Evolutionary conservation across 2,113 vertebrate species (phyloP).

Genomic region (Passerina amoena): DNA sequence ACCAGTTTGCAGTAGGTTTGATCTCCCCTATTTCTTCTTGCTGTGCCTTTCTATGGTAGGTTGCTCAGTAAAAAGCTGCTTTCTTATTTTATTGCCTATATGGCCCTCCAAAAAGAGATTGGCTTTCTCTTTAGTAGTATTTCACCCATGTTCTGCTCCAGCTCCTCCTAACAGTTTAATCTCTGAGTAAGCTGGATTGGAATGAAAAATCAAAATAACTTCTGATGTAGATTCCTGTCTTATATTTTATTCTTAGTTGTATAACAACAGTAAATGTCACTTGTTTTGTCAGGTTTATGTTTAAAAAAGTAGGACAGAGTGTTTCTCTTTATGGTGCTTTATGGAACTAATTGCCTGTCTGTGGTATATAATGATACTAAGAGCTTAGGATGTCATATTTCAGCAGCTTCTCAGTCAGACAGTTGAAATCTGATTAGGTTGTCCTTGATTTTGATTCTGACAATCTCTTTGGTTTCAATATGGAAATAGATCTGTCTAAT

Average conservation of each 20-base stretch:
- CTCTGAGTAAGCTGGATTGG: not conserved
- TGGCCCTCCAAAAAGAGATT: not conserved
- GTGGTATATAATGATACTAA: not conserved
- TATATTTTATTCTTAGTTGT: not conserved
- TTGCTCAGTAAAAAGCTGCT: not conserved
- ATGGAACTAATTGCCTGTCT: not conserved
- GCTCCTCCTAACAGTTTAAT: not conserved
- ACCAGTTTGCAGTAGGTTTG: not conserved
- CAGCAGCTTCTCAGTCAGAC: not conserved
- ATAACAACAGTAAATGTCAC: not conserved
- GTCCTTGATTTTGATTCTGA: conserved; percentile 39
- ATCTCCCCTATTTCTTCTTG: not conserved
- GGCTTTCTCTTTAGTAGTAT: not conserved
- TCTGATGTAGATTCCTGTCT: not conserved
- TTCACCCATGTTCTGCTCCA: not conserved
- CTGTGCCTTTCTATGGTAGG: not conserved
- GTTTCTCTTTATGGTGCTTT: not conserved
- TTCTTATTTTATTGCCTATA: not conserved
- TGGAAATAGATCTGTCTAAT: conserved; percentile 31
- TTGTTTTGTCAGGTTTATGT: not conserved
- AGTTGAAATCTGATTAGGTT: not conserved
- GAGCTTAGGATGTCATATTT: not conserved
- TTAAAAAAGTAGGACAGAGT: not conserved
- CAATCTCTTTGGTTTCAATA: not conserved
- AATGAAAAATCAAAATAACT: not conserved